phyloP scores from a whole-genome alignment of 2,113 vertebrate genomes.

The Mustela lutreola region DNA sequence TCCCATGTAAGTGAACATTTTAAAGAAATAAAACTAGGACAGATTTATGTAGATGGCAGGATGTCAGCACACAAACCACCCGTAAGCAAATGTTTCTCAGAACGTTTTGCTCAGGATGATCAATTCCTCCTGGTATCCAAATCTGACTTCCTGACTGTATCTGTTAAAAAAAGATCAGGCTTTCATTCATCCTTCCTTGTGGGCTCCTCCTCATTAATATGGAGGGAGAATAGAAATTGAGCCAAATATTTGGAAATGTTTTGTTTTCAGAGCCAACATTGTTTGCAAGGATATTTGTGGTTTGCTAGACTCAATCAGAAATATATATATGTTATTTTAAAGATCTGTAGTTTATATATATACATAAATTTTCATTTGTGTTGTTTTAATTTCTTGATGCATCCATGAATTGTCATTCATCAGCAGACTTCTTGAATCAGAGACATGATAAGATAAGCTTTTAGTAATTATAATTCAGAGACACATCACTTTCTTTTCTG shows the following conservation, averaged over 20 bases:
- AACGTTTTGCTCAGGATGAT: conserved; percentile 1
- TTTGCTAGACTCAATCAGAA: not conserved
- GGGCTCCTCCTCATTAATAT: not conserved
- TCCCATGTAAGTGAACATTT: not conserved
- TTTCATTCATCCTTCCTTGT: not conserved
- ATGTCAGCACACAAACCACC: not conserved
- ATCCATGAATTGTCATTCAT: not conserved
- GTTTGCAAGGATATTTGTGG: not conserved
- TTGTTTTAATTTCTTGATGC: not conserved
- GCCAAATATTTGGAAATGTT: conserved; percentile 6
- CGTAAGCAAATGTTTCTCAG: not conserved
- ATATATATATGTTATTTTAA: not conserved
- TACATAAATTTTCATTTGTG: not conserved
- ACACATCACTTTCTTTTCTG: not conserved
- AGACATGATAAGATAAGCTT: not conserved
- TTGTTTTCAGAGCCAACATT: not conserved
- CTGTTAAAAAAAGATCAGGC: not conserved
- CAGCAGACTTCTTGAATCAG: not conserved
- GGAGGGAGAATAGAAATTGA: not conserved
- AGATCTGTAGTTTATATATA: not conserved
- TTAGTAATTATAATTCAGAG: conserved; percentile 41
- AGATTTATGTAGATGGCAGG: not conserved
- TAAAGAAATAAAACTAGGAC: not conserved
- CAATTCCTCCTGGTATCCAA: not conserved
- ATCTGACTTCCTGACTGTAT: not conserved